Base-by-base conservation (phyloP, 1,140 invertebrate genomes). In the Halesus radiatus region DNA sequence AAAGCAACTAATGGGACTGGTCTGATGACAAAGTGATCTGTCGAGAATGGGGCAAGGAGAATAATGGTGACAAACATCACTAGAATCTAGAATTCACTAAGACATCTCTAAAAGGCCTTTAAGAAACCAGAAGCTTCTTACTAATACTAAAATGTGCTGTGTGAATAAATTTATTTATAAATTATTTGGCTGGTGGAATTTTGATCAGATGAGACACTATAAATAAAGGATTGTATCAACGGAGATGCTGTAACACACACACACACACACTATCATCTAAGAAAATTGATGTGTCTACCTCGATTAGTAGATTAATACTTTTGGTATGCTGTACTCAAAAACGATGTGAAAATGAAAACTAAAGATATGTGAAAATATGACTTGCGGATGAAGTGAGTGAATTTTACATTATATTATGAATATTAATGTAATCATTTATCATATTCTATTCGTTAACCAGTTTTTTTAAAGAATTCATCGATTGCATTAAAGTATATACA, bases 1-100 rank as follows among this genome's bases (percentile, higher is more conserved):
- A 50, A 74, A 81, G 76, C 75, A 50, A 60, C 15, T 74, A 66
- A 81, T 81, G 76, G 50, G 16, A 53, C 45, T 22, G 68, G 53
- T 22, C 68, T 72, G 37, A 72, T 72, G 50, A 70, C 68, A 52
- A 32, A 76, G 77, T 60, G 68, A 50, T 75, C 73, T 75, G 54
- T 68, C n/a, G 75, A 15, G 62, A 79, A 74, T 2, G 26, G 68
- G 74, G 37, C 56, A 52, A 26, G 37, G 10, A 45, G 62, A 16
- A 66, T 8, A 68, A 53, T 72, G 68, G 29, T 37, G 37, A 45
- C 37, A 45, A 45, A 68, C 64, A 68, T 68, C 64, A 8, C 64
- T 68, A 68, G 29, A 29, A 37, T 68, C 32, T 68, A 68, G 29
- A 29, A 37, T 68, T 32, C 64, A 68, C 64, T 45, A 37, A 66